Conservation (phyloP, 2,113 vertebrate genomes). For the Scartelaos histophorus region DNA sequence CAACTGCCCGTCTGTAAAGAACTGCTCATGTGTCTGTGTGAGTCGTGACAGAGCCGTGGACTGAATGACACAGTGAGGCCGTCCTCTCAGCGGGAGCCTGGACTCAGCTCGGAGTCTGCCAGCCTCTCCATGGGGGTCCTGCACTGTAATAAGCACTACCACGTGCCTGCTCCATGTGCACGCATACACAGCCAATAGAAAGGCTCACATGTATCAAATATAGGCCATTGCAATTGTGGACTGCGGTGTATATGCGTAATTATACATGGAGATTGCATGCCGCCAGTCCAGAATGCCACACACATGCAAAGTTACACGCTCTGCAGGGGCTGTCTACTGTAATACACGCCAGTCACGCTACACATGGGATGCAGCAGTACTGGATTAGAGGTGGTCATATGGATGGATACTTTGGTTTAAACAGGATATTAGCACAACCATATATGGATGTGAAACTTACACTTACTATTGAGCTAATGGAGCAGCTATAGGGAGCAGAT, state of each 20-base stretch:
- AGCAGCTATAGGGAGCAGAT: no score
- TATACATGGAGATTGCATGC: conserved; percentile 14
- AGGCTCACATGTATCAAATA: neutral
- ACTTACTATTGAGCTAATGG: conserved; percentile 44
- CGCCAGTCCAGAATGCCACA: conserved; percentile 7
- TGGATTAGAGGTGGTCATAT: conserved; percentile 55
- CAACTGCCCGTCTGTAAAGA: conserved; percentile 10
- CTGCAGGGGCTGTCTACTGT: conserved; percentile 37
- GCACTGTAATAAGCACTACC: conserved; percentile 46
- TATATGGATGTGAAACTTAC: conserved; percentile 40
- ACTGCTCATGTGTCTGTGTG: conserved; percentile 7
- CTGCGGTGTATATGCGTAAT: conserved; percentile 12
- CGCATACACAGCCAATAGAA: conserved; percentile 9
- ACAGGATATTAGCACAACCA: conserved; percentile 43
- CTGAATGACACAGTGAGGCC: conserved; percentile 57
- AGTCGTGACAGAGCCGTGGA: conserved; percentile 17
- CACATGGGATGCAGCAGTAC: conserved; percentile 39
- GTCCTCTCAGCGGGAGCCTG: conserved; percentile 40
- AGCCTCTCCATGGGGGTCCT: conserved; percentile 53
- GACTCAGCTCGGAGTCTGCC: conserved; percentile 52
- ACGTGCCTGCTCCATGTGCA: conserved; percentile 17
- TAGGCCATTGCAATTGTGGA: conserved; percentile 3
- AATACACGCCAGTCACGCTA: conserved; percentile 55
- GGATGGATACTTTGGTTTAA: conserved; percentile 52
- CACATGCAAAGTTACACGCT: conserved; percentile 31